Evolutionary conservation across 2,888 invertebrate species (phyloP), one percentile per base, ranked within the genome.

Genomic region (Melanchra persicariae): DNA sequence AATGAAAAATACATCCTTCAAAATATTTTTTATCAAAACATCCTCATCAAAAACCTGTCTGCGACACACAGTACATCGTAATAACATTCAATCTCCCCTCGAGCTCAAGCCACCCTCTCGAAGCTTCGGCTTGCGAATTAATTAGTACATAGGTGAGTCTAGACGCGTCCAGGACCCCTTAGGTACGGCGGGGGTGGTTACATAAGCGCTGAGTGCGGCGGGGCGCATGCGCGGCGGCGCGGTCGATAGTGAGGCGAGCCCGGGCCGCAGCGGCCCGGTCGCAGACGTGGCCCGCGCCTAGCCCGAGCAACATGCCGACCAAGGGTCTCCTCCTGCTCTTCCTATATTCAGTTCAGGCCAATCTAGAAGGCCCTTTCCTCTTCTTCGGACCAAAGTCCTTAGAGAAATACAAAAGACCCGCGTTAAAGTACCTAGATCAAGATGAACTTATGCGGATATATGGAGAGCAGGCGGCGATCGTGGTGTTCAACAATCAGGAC

Each of bases 401-500:
- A 0, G 91, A 92, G 45, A 92, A 92, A 52, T 94, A 96, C 74
- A 94, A 94, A 71, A 88, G 96, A 43, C 96, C 96, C 47, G 96
- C 97, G 3, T 85, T 97, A 45, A 93, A 94, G 73, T 96, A 94
- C 63, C 86, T 96, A 54, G 96, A 95, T 63, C 96, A 97, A 82
- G 96, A 96, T 92, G 95, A 96, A 70, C 89, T 97, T 87, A 95
- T 96, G 91, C 94, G 93, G 85, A 94, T 97, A n/a, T 97, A 96
- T 80, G 94, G 94, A 47, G 96, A 96, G 71, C 96, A 95, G 82
- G 96, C 96, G 55, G 96, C 97, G 6, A 96, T 97, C 43, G 96
- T 97, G 74, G 95, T 97, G 77, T 97, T 97, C 83, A 96, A 97
- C 68, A 96, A 97, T 84, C 97, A 97, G 89, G 96, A 95, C 71